Conservation (phyloP, 2,797 vertebrate species). For the Hemitrygon akajei region DNA sequence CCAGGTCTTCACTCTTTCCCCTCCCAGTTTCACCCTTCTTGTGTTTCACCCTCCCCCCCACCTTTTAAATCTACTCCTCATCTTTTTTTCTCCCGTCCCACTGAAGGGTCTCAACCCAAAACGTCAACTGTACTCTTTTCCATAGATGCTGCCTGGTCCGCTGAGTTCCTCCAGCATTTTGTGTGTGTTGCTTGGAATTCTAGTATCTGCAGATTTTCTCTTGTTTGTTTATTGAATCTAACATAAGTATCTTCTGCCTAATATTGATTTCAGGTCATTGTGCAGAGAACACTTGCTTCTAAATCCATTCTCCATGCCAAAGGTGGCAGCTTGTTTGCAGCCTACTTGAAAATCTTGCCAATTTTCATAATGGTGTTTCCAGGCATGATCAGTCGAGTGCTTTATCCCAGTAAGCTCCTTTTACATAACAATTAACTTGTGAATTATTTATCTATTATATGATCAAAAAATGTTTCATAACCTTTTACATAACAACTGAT, state of each 20-base stretch:
- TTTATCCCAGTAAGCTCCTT: constrained; percentile 72
- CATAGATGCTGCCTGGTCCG: too few relatives aligned
- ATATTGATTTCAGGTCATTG: constrained; percentile 76
- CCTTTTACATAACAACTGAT: background rate
- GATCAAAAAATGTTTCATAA: background rate
- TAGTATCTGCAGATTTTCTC: too few relatives aligned
- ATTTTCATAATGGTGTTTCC: constrained; percentile 90
- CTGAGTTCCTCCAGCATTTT: too few relatives aligned
- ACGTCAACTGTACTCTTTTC: too few relatives aligned
- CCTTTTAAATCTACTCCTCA: too few relatives aligned
- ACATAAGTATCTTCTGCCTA: background rate
- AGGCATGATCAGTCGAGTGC: constrained; percentile 90
- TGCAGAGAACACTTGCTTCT: constrained; percentile 83
- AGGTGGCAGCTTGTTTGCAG: constrained; percentile 82
- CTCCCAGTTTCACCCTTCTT: too few relatives aligned
- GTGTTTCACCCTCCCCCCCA: too few relatives aligned
- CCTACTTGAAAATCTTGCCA: constrained; percentile 84
- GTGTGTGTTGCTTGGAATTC: too few relatives aligned
- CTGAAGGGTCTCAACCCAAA: too few relatives aligned
- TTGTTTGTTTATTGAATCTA: background rate
- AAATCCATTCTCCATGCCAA: constrained; percentile 89
- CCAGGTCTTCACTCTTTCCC: too few relatives aligned
- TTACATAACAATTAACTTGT: background rate
- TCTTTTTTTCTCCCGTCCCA: too few relatives aligned
- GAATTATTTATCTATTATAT: background rate